Conservation (phyloP, 2,113 vertebrate genomes). For the Apaloderma vittatum region DNA sequence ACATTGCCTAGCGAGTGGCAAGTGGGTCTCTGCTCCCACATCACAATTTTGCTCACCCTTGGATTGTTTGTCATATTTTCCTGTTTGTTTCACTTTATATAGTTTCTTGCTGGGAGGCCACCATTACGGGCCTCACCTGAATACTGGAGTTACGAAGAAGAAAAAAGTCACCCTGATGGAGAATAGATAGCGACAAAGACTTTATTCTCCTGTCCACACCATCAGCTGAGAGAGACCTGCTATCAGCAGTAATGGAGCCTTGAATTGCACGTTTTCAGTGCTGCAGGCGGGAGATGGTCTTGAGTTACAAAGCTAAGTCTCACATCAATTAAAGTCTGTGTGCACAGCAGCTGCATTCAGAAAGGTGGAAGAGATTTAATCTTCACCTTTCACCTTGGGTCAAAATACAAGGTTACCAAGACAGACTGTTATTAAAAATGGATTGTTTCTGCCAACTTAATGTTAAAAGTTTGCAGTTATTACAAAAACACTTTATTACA, state of each 20-base stretch:
- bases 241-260: constrained; percentile 81
- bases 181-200: constrained; percentile 78
- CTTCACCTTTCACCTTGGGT: constrained; percentile 82
- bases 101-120: background rate
- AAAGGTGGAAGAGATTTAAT: constrained; percentile 82
- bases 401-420: constrained; percentile 78
- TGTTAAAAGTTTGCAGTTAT: constrained; percentile 63
- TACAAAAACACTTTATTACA: constrained; percentile 6
- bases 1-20: fast-evolving
- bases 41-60: background rate
- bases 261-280: constrained; percentile 78
- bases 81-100: constrained; percentile 35
- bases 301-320: constrained; percentile 79
- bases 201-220: constrained; percentile 78
- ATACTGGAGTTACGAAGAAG: constrained; percentile 55
- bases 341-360: constrained; percentile 80
- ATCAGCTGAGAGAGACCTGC: constrained; percentile 69
- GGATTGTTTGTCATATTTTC: background rate
- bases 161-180: constrained; percentile 61
- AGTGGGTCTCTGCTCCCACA: background rate
- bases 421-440: constrained; percentile 76
- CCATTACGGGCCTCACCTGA: constrained; percentile 53
- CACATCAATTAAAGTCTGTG: constrained; percentile 80
- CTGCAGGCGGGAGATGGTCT: constrained; percentile 74
- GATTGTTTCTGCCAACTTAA: constrained; percentile 67